phyloP scores from a whole-genome alignment of 1,140 invertebrate genomes.

The Drosophila mauritiana region DNA sequence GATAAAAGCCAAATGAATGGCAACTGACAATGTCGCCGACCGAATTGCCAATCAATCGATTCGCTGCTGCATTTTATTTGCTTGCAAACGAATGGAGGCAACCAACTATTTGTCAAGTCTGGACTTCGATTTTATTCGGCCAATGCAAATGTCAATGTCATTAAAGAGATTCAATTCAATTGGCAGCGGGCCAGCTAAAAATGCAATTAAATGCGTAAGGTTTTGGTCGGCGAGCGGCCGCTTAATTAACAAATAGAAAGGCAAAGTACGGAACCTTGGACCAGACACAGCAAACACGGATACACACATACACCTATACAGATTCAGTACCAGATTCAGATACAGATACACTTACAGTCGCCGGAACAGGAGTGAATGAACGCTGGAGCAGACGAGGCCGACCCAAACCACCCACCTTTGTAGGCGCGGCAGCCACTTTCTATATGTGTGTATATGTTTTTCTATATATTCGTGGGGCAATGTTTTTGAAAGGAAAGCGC shows the following conservation, averaged over 20 bases:
- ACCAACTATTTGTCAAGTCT: constrained; percentile 45
- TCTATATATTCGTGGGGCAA: constrained; percentile 57
- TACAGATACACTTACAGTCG: constrained; percentile 28
- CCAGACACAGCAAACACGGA: constrained; percentile 57
- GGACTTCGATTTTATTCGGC: constrained; percentile 38
- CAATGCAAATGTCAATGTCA: constrained; percentile 78
- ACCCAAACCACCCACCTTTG: constrained; percentile 35
- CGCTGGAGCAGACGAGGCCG: constrained; percentile 68
- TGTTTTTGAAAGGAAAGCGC: constrained; percentile 78
- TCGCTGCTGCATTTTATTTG: constrained; percentile 72
- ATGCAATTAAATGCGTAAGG: constrained; percentile 79
- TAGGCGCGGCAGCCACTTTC: constrained; percentile 74
- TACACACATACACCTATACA: constrained; percentile 10
- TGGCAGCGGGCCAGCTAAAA: constrained; percentile 61
- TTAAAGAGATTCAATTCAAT: constrained; percentile 73
- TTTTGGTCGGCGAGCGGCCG: constrained; percentile 15
- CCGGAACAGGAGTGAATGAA: constrained; percentile 67
- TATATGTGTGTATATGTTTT: constrained; percentile 53
- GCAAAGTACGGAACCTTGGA: constrained; percentile 70
- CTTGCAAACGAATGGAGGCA: constrained; percentile 20
- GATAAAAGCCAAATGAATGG: constrained; percentile 68
- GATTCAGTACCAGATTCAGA: constrained; percentile 10
- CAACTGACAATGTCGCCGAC: constrained; percentile 62
- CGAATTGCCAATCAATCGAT: constrained; percentile 66
- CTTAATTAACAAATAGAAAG: constrained; percentile 82